Percentiles rank a stretch among this genome's conserved stretches.
phyloP scores from a whole-genome alignment of 2,797 vertebrate genomes.

The Crypturellus tataupa region DNA sequence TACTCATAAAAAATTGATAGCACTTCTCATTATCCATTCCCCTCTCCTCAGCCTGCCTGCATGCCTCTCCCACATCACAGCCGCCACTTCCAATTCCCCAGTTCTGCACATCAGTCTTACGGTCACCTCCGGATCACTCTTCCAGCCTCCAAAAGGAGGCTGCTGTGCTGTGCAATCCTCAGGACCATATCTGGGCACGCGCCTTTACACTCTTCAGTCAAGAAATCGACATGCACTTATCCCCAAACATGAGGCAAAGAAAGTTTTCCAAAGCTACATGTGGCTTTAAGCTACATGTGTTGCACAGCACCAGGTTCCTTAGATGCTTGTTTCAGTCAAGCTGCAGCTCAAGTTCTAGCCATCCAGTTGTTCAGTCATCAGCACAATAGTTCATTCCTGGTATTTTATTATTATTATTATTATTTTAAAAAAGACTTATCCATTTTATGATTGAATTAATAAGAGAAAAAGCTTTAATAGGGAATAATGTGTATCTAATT shows the following conservation, averaged over 20 bases:
- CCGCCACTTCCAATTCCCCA: not conserved
- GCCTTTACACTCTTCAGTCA: constrained; percentile 9
- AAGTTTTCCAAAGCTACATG: not conserved
- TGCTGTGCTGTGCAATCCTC: not conserved
- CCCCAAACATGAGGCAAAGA: constrained; percentile 32
- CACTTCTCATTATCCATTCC: constrained; percentile 62
- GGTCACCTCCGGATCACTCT: not conserved
- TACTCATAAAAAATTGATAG: constrained; percentile 77
- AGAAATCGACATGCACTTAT: not conserved
- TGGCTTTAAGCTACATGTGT: not conserved
- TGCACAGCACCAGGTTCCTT: not conserved
- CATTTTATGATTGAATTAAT: constrained; percentile 70
- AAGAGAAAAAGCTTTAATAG: constrained; percentile 76
- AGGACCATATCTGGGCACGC: not conserved
- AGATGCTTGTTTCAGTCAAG: constrained; percentile 1
- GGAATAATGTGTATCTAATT: constrained; percentile 84
- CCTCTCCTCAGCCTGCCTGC: not conserved
- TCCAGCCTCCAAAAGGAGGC: not conserved
- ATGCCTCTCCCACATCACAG: constrained; percentile 20
- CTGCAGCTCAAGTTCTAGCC: not conserved
- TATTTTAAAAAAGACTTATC: constrained; percentile 73
- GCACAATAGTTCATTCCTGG: constrained; percentile 48
- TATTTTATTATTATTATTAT: constrained; percentile 55
- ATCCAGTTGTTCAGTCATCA: constrained; percentile 25
- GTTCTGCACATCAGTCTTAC: not conserved